Evolutionary conservation across 2,797 vertebrate genomes (phyloP).

Genomic region (Hoplostethus mediterraneus): DNA sequence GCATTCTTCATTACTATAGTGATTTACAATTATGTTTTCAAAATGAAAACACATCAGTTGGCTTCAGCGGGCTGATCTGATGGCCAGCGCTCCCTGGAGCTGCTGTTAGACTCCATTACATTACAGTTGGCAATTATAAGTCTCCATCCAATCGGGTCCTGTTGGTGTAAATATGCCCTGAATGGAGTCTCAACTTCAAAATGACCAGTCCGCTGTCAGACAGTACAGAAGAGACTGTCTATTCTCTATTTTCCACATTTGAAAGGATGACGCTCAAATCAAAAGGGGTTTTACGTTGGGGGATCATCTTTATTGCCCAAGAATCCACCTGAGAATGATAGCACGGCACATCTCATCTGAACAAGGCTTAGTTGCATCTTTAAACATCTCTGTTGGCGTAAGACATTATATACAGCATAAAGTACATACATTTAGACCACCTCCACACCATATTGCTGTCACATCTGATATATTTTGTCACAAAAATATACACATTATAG

Average conservation of each 20-base stretch:
- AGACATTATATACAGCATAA: slow-evolving; percentile 92
- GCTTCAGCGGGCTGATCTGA: slow-evolving; percentile 57
- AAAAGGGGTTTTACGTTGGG: slow-evolving; percentile 88
- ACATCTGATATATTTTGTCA: slow-evolving; percentile 90
- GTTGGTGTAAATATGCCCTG: slow-evolving; percentile 66
- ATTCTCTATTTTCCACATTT: slow-evolving; percentile 13
- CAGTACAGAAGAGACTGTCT: slow-evolving; percentile 27
- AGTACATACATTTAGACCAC: slow-evolving; percentile 93
- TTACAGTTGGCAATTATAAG: slow-evolving; percentile 75
- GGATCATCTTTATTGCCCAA: slow-evolving; percentile 99
- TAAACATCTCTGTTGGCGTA: slow-evolving; percentile 93
- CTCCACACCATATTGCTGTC: slow-evolving; percentile 85
- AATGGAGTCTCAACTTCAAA: slow-evolving; percentile 49
- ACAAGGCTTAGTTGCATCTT: slow-evolving; percentile 92
- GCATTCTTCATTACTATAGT: neutral
- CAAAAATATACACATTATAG: slow-evolving; percentile 94
- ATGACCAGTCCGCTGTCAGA: slow-evolving; percentile 58
- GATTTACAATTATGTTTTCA: slow-evolving; percentile 38
- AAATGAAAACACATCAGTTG: slow-evolving; percentile 36
- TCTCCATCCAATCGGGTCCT: slow-evolving; percentile 69
- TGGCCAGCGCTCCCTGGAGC: slow-evolving; percentile 66
- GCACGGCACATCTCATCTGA: slow-evolving; percentile 93
- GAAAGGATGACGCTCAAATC: slow-evolving; percentile 67
- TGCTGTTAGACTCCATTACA: slow-evolving; percentile 70
- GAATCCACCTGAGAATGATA: slow-evolving; percentile 98